A percentile compares a stretch with the other conserved stretches of the same genome.
These are phyloP conservation scores for Plestiodon gilberti DNA, from an alignment of 2,113 vertebrate species.

Conservation along the genomic window DNA sequence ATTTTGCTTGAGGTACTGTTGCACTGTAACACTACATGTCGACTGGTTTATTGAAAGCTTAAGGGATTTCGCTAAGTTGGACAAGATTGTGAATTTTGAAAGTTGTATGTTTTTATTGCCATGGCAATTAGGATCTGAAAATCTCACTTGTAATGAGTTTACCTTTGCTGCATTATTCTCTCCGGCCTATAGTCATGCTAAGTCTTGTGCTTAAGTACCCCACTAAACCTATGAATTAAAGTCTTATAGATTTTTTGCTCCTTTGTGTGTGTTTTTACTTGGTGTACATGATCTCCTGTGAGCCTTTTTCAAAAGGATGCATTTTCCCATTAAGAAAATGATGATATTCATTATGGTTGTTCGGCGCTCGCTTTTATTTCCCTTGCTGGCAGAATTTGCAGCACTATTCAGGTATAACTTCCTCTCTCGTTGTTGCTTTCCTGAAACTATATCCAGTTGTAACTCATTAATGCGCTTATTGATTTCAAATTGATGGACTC, in stretches of 20 bases:
- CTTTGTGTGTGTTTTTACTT: slow-evolving; percentile 13
- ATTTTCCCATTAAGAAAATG: slow-evolving; percentile 7
- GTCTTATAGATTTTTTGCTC: background rate
- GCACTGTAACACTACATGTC: background rate
- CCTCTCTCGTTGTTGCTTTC: slow-evolving; percentile 8
- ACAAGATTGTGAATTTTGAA: slow-evolving; percentile 1
- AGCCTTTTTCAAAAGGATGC: background rate
- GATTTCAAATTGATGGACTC: slow-evolving; percentile 26
- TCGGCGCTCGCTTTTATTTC: slow-evolving; percentile 21
- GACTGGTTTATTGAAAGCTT: slow-evolving; percentile 23
- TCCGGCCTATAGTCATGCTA: background rate
- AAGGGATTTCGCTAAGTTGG: slow-evolving; percentile 6
- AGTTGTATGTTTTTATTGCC: slow-evolving; percentile 16
- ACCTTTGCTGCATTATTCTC: slow-evolving; percentile 22
- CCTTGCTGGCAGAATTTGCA: slow-evolving; percentile 1
- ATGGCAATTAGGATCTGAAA: slow-evolving; percentile 20
- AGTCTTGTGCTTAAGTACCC: slow-evolving; percentile 13
- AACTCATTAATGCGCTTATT: slow-evolving; percentile 6
- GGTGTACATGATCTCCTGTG: background rate
- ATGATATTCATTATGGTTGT: slow-evolving; percentile 18
- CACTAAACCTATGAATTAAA: slow-evolving; percentile 32
- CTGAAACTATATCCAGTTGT: slow-evolving; percentile 8
- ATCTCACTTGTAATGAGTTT: slow-evolving; percentile 20
- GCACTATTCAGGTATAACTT: slow-evolving; percentile 5
- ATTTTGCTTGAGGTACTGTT: background rate